Conservation (phyloP, 2,888 invertebrate genomes). For the Helicoverpa assulta region DNA sequence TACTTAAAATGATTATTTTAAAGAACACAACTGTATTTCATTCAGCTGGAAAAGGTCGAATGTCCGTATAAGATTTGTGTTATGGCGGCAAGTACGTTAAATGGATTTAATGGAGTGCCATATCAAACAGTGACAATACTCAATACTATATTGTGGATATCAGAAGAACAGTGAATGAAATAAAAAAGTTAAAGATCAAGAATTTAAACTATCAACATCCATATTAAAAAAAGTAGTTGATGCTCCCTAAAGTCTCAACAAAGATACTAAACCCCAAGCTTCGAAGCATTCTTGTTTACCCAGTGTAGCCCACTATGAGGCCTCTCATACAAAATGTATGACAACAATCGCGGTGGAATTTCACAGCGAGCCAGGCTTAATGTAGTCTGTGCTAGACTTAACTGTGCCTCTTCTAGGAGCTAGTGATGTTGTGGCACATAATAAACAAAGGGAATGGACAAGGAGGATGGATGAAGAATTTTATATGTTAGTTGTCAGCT, state of each 20-base stretch:
- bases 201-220: neutral
- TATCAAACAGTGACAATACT: conserved; percentile 11
- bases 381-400: conserved; percentile 42
- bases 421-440: conserved; percentile 32
- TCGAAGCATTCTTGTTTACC: conserved; percentile 30
- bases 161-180: conserved; percentile 1
- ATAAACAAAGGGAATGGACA: conserved; percentile 27
- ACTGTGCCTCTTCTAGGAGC: conserved; percentile 40
- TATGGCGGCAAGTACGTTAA: conserved; percentile 26
- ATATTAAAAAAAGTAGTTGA: neutral
- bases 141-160: neutral
- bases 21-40: conserved; percentile 39
- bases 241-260: conserved; percentile 13
- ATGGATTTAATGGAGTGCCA: conserved; percentile 29
- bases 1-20: conserved; percentile 33
- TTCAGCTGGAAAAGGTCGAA: conserved; percentile 30
- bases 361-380: conserved; percentile 30
- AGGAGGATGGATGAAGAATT: conserved; percentile 28
- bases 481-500: conserved; percentile 40
- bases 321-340: conserved; percentile 64
- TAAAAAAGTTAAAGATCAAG: neutral
- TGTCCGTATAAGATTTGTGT: conserved; percentile 28
- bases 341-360: conserved; percentile 55
- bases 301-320: conserved; percentile 32
- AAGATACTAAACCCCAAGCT: conserved; percentile 13